Evolutionary conservation across 2,797 vertebrate genomes (phyloP).

Genomic region (Heterohyrax brucei): DNA sequence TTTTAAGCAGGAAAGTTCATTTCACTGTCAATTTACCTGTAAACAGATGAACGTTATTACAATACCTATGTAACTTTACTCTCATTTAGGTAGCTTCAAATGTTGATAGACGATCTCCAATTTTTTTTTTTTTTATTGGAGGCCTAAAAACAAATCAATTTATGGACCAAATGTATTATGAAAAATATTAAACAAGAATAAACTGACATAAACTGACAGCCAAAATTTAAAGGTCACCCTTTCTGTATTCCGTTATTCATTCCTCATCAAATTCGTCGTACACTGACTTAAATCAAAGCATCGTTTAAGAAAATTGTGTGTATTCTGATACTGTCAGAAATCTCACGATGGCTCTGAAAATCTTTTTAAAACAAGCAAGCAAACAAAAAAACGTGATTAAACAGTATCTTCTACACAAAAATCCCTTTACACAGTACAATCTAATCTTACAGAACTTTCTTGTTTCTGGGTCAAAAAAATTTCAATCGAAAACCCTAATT

Average conservation of each 20-base stretch:
- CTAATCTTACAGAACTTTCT: constrained; percentile 64
- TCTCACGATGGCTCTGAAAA: neutral
- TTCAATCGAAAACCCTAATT: constrained; percentile 10
- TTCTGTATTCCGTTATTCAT: constrained; percentile 71
- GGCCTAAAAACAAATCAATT: constrained; percentile 26
- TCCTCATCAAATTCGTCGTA: constrained; percentile 24
- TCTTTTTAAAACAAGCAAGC: too few relatives aligned
- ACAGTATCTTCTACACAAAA: constrained; percentile 21
- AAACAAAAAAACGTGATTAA: constrained; percentile 9
- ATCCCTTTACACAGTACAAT: neutral
- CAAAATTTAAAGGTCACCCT: constrained; percentile 73
- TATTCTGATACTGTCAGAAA: constrained; percentile 4
- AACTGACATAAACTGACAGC: constrained; percentile 17
- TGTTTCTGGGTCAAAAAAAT: neutral
- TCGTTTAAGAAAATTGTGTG: neutral
- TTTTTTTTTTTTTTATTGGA: neutral
- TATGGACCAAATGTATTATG: neutral
- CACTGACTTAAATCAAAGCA: constrained; percentile 12
- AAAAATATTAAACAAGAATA: constrained; percentile 6
- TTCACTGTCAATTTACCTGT: constrained; percentile 13
- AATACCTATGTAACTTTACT: constrained; percentile 30
- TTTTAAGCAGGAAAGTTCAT: neutral
- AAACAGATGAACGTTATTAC: constrained; percentile 23
- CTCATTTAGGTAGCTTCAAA: constrained; percentile 30
- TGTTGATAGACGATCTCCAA: neutral